Evolutionary conservation across 2,797 vertebrate genomes (phyloP).

Genomic region (Gymnoscopelus microlampas): DNA sequence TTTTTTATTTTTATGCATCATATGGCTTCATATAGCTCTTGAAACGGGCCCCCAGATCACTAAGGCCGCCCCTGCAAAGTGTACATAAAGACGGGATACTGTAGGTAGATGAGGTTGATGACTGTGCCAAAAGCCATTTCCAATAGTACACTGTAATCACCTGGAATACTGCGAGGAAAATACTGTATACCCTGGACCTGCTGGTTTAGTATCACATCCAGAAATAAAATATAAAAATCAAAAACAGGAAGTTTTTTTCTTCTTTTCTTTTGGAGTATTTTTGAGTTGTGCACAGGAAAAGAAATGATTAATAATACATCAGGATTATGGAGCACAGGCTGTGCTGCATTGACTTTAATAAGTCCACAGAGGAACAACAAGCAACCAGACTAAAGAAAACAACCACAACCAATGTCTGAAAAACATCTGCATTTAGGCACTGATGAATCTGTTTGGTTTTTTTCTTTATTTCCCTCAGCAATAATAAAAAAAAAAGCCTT

Average conservation of each 20-base stretch:
- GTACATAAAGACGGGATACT: not conserved
- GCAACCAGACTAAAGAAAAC: conserved; percentile 65
- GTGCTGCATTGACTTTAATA: conserved; percentile 80
- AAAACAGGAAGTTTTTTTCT: conserved; percentile 41
- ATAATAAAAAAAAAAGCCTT: conserved; percentile 24
- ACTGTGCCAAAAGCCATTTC: conserved; percentile 38
- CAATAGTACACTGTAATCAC: conserved; percentile 55
- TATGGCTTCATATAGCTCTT: too few relatives aligned
- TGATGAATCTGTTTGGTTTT: conserved; percentile 54
- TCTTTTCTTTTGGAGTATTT: conserved; percentile 39
- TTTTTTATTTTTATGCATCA: too few relatives aligned
- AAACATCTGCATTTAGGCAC: conserved; percentile 73
- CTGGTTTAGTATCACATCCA: conserved; percentile 65
- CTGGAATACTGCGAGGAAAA: conserved; percentile 59
- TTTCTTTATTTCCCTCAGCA: conserved; percentile 21
- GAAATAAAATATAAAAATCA: conserved; percentile 43
- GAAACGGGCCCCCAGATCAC: too few relatives aligned
- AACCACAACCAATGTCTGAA: conserved; percentile 56
- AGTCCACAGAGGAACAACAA: conserved; percentile 78
- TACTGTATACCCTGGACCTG: conserved; percentile 65
- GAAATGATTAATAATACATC: conserved; percentile 84
- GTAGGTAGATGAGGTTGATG: conserved; percentile 35
- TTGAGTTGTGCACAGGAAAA: conserved; percentile 68
- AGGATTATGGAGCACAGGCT: conserved; percentile 78
- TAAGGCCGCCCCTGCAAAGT: too few relatives aligned